Evolutionary conservation across 2,113 vertebrate species (phyloP), one percentile per base, ranked within the genome.

Genomic region (Scalopus aquaticus): DNA sequence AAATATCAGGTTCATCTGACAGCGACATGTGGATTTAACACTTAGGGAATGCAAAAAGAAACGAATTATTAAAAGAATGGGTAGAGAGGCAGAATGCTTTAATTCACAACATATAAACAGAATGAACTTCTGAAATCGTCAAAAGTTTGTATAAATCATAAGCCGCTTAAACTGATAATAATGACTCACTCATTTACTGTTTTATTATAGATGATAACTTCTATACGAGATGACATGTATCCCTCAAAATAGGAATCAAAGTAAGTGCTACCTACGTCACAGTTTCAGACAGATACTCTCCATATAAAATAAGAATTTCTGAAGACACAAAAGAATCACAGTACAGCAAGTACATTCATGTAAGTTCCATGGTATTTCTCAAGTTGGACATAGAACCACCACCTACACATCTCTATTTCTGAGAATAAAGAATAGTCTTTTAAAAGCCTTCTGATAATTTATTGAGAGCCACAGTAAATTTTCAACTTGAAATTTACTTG

Each of bases 401-500:
- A 87, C 79, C 95, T 93, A 73, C 2, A 64, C 16, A 73, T 12
- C 12, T 67, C 79, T 93, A 84, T 67, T 86, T 79, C 58, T 76
- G 24, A 72, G 24, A 62, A 69, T 77, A 93, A 85, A 80, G 20
- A 65, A 67, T 3, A 81, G 54, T 88, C 82, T 94, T 91, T 95
- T 93, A 83, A 93, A 97, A 96, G 35, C 1, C 44, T 93, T 92
- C 46, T 82, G 88, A 85, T 95, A 69, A 69, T 86, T 95, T 95
- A 94, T 24, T 91, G 74, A 94, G 67, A 84, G 54, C 11, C 90
- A 76, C 54, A 94, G 44, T 83, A 89, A 91, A 92, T 94, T 88
- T 81, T 72, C 73, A 96, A 83, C 69, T 67, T 94, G 70, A 94
- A 97, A 92, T 91, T 84, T 95, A 95, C 91, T 96, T 95, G 80